Percentiles rank a stretch among this genome's conserved stretches.
phyloP scores from a whole-genome alignment of 2,113 vertebrate species.

The Halichoerus grypus region DNA sequence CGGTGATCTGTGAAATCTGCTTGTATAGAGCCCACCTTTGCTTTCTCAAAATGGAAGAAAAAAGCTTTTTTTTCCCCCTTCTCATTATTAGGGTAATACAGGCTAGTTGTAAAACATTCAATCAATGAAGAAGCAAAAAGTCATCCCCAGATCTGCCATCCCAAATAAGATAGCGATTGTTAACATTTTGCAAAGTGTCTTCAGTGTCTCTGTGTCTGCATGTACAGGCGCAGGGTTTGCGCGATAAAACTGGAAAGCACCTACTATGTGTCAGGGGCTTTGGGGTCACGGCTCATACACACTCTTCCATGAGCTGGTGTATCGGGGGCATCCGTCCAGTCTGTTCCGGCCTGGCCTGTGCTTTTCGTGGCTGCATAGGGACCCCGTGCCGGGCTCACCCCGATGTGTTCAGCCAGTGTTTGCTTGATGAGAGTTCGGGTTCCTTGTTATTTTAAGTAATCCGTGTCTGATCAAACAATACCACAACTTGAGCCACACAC shows the following conservation, averaged over 20 bases:
- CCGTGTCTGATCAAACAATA: background rate
- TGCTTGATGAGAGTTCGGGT: background rate
- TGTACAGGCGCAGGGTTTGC: background rate
- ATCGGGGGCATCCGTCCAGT: background rate
- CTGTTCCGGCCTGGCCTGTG: background rate
- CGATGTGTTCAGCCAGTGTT: background rate
- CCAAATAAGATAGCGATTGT: background rate
- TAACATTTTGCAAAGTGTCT: background rate
- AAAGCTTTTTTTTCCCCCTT: background rate
- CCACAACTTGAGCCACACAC: background rate
- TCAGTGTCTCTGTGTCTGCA: background rate
- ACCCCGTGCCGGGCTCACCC: background rate
- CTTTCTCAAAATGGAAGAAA: background rate
- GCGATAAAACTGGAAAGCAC: background rate
- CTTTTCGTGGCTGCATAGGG: background rate
- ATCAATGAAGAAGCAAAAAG: background rate
- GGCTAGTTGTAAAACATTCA: background rate
- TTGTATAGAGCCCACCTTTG: background rate
- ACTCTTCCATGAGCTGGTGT: background rate
- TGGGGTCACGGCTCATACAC: accelerated
- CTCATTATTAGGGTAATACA: background rate
- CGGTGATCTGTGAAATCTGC: background rate
- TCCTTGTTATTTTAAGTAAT: slow-evolving; percentile 34
- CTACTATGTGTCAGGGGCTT: background rate
- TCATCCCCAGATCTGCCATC: background rate